These are phyloP conservation scores for Xyrauchen texanus DNA, from an alignment of 2,113 vertebrate species.

Conservation along the genomic window DNA sequence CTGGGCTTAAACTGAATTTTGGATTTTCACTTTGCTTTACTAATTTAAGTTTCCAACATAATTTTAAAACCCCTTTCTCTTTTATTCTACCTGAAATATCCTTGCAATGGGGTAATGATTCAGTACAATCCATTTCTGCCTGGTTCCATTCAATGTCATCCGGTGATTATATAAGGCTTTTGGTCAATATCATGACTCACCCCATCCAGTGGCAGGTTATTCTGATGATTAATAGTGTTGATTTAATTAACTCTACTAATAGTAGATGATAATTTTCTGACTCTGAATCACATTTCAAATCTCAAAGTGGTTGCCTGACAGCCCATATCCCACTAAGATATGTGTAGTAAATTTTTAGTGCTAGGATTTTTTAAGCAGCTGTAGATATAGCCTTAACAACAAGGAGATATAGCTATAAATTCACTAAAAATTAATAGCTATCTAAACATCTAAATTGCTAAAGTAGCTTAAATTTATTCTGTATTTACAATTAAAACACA, in stretches of 20 bases:
- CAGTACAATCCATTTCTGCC: too few species aligned
- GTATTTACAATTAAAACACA: neutral
- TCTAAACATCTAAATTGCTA: neutral
- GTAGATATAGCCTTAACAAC: neutral
- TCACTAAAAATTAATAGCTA: neutral
- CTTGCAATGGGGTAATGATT: too few species aligned
- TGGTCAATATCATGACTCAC: constrained; percentile 11
- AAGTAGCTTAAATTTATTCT: neutral
- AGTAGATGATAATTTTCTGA: neutral
- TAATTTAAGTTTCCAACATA: too few species aligned
- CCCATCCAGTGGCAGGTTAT: neutral
- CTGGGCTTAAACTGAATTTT: too few species aligned
- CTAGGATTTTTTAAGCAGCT: too few species aligned
- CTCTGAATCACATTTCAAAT: neutral
- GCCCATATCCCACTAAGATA: too few species aligned
- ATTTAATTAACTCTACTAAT: constrained; percentile 3
- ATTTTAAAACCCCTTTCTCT: too few species aligned
- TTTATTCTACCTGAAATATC: too few species aligned
- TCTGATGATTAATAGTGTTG: constrained; percentile 20
- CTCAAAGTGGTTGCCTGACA: neutral
- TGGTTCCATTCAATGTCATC: neutral
- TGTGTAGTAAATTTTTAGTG: too few species aligned
- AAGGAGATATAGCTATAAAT: neutral
- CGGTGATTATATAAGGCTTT: constrained; percentile 4
- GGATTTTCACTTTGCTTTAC: too few species aligned